phyloP scores from a whole-genome alignment of 37 sponge, comb jelly and placozoan species.

The Beroe forskalii region DNA sequence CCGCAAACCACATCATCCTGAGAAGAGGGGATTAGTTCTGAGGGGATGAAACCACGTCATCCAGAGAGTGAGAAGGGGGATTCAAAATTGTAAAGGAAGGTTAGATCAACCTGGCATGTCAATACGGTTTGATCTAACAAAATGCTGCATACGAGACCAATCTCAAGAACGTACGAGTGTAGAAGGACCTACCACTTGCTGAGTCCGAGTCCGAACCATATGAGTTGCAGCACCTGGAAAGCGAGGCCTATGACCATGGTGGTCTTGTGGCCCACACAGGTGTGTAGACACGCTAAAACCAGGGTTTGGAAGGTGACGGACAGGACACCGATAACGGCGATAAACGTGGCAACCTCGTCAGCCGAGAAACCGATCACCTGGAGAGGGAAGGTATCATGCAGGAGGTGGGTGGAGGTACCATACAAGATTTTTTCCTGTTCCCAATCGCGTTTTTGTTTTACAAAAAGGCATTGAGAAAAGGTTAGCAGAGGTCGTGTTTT shows the following conservation, averaged over 20 bases:
- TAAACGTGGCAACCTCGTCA: constrained; percentile 78
- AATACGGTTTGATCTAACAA: no score
- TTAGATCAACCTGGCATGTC: no score
- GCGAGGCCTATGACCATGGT: constrained; percentile 77
- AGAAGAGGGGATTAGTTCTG: neutral
- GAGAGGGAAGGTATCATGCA: no score
- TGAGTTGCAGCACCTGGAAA: constrained; percentile 76
- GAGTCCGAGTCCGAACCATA: constrained; percentile 76
- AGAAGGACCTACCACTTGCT: constrained; percentile 70
- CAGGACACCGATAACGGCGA: constrained; percentile 77
- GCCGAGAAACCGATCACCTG: constrained; percentile 72
- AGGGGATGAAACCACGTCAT: neutral
- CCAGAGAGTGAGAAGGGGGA: no score
- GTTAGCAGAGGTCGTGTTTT: neutral
- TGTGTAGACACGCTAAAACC: constrained; percentile 69
- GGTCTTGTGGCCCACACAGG: constrained; percentile 71
- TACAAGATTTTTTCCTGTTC: no score
- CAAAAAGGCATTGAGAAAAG: no score
- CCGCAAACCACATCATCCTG: constrained; percentile 65
- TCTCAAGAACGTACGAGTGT: no score
- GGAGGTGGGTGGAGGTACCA: no score
- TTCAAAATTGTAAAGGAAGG: no score
- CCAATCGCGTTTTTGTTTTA: no score
- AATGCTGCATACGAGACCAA: no score
- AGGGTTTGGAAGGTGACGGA: constrained; percentile 72